Evolutionary conservation across 2,797 vertebrate species (phyloP), one percentile per base, ranked within the genome.

Genomic region (Schizopygopsis malacanthus): DNA sequence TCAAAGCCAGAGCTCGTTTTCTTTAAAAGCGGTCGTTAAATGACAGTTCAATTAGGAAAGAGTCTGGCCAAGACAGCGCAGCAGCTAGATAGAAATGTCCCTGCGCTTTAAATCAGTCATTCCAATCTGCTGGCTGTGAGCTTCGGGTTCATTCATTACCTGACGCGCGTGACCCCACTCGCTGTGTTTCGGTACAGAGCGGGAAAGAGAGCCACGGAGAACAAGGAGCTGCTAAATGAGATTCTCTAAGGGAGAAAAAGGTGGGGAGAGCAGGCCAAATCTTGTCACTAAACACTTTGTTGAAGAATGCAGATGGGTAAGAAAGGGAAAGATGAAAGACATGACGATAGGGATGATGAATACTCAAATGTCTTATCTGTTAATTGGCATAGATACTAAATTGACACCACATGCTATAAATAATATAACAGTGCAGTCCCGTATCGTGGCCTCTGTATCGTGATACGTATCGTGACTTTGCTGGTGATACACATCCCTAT

Each of bases 21-120:
- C 88, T 86, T 85, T 69, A 89, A 89, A 83, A 82, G 47, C 28
- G 81, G 84, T 89, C 86, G 90, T 92, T 91, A 86, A 92, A 90
- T 86, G 90, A 88, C 71, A 90, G 87, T 90, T 90, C 86, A 92
- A 92, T 92, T 90, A 92, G 85, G 79, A 87, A 90, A 88, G 84
- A 75, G 81, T 84, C 72, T 5, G 72, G 39, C 83, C 77, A 87
- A 90, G 82, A 87, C 61, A 79, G 78, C 9, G 2, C 16, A 47
- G 39, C 82, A 56, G 56, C 85, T 65, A 54, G 85, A 82, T 90
- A 92, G 92, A 88, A 90, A 93, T 87, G 92, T 88, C 89, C 88
- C 91, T 91, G 89, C 92, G 92, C 89, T 45, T 85, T 92, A 93
- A 90, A 89, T 52, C 43, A 75, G 84, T 72, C 70, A 81, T 67